Percentiles rank a stretch among this genome's conserved stretches.
Evolutionary conservation across 1,140 invertebrate species (phyloP).

Genomic region (Idris sp.): DNA sequence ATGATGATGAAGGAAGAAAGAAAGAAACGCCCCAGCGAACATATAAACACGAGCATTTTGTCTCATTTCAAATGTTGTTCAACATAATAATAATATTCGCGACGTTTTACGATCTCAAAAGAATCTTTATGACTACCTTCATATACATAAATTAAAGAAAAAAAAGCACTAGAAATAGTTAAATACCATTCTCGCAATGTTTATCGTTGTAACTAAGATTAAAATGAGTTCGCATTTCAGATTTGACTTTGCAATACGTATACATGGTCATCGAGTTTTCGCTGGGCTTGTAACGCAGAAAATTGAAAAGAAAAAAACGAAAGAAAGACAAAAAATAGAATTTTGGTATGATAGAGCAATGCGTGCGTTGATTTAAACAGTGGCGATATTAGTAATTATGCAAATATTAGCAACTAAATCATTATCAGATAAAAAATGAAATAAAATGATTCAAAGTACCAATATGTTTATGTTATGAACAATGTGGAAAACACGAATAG

Average conservation of each 20-base stretch:
- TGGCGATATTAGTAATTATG: conserved; percentile 61
- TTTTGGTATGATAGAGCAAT: conserved; percentile 53
- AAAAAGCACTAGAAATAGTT: conserved; percentile 25
- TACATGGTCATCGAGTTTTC: conserved; percentile 68
- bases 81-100: conserved; percentile 11
- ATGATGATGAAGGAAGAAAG: too few relatives aligned
- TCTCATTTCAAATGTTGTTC: conserved; percentile 23
- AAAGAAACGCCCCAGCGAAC: conserved; percentile 30
- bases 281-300: conserved; percentile 58
- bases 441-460: conserved; percentile 60
- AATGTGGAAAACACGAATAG: conserved; percentile 49
- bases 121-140: conserved; percentile 26
- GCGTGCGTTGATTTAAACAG: conserved; percentile 56
- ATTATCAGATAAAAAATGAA: conserved; percentile 63
- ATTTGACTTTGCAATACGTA: conserved; percentile 68
- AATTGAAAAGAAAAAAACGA: neutral
- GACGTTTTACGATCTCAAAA: conserved; percentile 36
- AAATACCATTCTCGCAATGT: conserved; percentile 37
- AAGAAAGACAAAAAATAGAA: conserved; percentile 27
- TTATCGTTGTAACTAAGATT: conserved; percentile 28
- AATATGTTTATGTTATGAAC: conserved; percentile 67
- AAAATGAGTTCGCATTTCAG: conserved; percentile 68
- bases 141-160: conserved; percentile 34
- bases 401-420: conserved; percentile 68
- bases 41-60: conserved; percentile 15